Conservation (phyloP, 2,113 vertebrate genomes). For the Terrapene triunguis region DNA sequence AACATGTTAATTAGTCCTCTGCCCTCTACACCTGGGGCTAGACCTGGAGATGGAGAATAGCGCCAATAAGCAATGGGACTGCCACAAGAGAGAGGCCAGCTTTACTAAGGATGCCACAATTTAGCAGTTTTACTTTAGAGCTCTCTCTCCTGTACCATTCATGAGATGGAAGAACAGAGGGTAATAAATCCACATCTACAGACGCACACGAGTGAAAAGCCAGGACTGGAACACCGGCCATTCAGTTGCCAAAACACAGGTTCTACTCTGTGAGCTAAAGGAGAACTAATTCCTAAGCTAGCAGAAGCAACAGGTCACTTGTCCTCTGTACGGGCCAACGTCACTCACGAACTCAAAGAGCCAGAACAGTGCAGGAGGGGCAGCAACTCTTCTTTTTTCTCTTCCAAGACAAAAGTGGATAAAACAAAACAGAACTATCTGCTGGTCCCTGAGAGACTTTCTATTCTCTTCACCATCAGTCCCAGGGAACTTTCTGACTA, state of each 20-base stretch:
- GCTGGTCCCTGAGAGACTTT: not conserved
- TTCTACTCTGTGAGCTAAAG: not conserved
- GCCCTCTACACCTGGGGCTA: not conserved
- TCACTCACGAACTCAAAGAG: fast-evolving
- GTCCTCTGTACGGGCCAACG: not conserved
- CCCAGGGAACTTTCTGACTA: not conserved
- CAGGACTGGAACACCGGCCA: not conserved
- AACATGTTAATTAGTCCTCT: not conserved
- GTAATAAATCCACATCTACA: not conserved
- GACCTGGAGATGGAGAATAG: not conserved
- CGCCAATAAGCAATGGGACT: not conserved
- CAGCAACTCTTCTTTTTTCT: fast-evolving
- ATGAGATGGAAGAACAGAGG: not conserved
- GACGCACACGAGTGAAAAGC: not conserved
- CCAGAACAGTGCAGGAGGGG: not conserved
- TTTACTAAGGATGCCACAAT: not conserved
- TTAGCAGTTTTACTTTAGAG: not conserved
- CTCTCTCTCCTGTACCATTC: not conserved
- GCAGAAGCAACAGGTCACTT: not conserved
- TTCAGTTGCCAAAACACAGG: not conserved
- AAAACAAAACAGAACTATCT: not conserved
- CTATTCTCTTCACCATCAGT: not conserved
- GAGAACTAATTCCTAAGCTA: not conserved
- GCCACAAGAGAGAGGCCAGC: not conserved
- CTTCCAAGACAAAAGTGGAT: not conserved